phyloP scores from a whole-genome alignment of 2,888 invertebrate species.

The Tachina grossa region DNA sequence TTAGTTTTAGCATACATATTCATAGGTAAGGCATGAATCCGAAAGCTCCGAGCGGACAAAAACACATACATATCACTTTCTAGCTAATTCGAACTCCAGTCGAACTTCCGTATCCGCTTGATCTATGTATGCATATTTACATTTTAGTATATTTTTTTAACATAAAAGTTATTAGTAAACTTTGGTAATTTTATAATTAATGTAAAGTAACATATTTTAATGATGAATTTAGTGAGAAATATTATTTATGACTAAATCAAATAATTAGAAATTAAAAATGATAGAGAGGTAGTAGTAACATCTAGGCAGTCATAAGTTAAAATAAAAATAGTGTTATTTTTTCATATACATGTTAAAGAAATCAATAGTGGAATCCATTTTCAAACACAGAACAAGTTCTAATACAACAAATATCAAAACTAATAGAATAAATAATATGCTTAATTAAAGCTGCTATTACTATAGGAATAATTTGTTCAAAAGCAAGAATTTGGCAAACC shows the following conservation, averaged over 20 bases:
- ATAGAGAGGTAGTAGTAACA: constrained; percentile 70
- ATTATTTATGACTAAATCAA: constrained; percentile 41
- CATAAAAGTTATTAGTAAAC: constrained; percentile 52
- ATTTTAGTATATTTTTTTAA: constrained; percentile 24
- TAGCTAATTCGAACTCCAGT: too few relatives aligned
- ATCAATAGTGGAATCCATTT: constrained; percentile 47
- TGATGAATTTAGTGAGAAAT: constrained; percentile 41
- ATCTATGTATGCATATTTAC: background rate
- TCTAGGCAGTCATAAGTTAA: constrained; percentile 69
- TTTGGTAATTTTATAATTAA: constrained; percentile 63
- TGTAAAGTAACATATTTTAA: background rate
- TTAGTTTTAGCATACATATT: constrained; percentile 18
- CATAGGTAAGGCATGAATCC: background rate
- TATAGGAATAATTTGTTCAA: constrained; percentile 63
- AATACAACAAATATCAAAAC: constrained; percentile 24
- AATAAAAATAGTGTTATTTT: constrained; percentile 42
- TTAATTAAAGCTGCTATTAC: constrained; percentile 29
- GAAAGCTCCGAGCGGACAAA: background rate
- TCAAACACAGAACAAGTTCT: constrained; percentile 45
- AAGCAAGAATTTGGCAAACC: constrained; percentile 66
- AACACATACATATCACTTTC: background rate
- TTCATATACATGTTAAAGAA: constrained; percentile 21
- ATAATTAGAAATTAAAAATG: constrained; percentile 54
- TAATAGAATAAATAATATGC: constrained; percentile 25
- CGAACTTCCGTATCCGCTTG: background rate